Conservation (phyloP, 2,888 invertebrate genomes). For the Leucophenga montana region DNA sequence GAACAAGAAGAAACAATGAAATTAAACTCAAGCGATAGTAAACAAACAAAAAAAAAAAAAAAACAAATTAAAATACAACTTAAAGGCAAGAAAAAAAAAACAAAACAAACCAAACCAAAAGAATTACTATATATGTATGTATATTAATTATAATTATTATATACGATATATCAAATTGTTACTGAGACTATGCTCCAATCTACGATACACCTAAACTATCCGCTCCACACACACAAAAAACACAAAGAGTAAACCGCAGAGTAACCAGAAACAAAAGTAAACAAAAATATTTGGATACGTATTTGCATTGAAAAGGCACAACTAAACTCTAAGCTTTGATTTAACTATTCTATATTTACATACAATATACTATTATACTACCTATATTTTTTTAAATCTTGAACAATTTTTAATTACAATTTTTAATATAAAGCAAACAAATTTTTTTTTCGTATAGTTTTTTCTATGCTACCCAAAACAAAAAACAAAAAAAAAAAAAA, state of each 20-base stretch:
- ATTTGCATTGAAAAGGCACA: not conserved
- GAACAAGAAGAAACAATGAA: conserved; percentile 39
- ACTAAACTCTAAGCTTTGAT: conserved; percentile 41
- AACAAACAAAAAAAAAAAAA: conserved; percentile 37
- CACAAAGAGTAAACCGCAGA: not conserved
- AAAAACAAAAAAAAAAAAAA: conserved; percentile 22
- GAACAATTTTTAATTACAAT: conserved; percentile 55
- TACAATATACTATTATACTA: conserved; percentile 48
- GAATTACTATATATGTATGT: conserved; percentile 42
- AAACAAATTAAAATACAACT: too few relatives aligned
- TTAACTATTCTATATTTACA: conserved; percentile 64
- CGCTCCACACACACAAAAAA: conserved; percentile 15
- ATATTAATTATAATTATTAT: conserved; percentile 57
- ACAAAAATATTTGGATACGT: not conserved
- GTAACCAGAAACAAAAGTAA: not conserved
- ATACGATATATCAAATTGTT: conserved; percentile 60
- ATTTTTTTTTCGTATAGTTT: conserved; percentile 11
- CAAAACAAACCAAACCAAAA: conserved; percentile 32
- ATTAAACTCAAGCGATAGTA: conserved; percentile 27
- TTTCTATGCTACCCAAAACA: conserved; percentile 10
- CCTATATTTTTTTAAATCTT: conserved; percentile 59
- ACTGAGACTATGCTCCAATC: conserved; percentile 50
- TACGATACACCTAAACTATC: conserved; percentile 43
- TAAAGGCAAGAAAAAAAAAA: conserved; percentile 29
- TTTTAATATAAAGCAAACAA: conserved; percentile 15